A percentile compares a stretch with the other conserved stretches of the same genome.
These are phyloP conservation scores for Tetraneura akinire DNA, from an alignment of 1,140 invertebrate genomes.

Conservation along the genomic window DNA sequence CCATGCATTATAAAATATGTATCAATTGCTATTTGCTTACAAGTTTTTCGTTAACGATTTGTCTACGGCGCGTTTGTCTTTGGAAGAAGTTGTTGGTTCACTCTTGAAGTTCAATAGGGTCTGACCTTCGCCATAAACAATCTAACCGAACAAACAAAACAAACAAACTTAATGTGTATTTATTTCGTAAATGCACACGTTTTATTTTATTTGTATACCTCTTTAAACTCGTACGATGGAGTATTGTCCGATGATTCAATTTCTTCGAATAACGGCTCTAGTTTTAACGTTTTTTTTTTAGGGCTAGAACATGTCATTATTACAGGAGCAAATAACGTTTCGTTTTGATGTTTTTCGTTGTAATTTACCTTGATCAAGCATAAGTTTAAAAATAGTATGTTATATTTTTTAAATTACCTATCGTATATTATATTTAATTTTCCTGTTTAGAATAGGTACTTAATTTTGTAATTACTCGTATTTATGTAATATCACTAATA, in stretches of 20 bases:
- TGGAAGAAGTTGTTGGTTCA: not conserved
- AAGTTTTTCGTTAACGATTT: slow-evolving; percentile 1
- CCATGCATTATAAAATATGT: not conserved
- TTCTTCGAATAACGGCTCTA: slow-evolving; percentile 12
- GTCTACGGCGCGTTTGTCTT: not conserved
- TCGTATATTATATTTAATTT: no score
- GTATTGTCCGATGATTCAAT: slow-evolving; percentile 38
- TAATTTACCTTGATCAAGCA: not conserved
- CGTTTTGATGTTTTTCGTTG: not conserved
- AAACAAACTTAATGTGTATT: no score
- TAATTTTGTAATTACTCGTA: no score
- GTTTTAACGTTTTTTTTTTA: not conserved
- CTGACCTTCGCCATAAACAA: not conserved
- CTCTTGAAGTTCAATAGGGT: slow-evolving; percentile 8
- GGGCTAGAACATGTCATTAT: not conserved
- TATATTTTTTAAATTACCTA: not conserved
- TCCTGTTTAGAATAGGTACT: no score
- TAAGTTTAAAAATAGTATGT: not conserved
- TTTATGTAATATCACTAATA: no score
- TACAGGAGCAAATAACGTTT: not conserved
- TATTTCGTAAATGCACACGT: no score
- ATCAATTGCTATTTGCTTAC: slow-evolving; percentile 6
- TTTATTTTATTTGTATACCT: not conserved
- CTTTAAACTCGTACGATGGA: slow-evolving; percentile 2
- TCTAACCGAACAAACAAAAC: not conserved